These are phyloP conservation scores for Cheilosia vernalis DNA, from an alignment of 2,888 invertebrate species.

Conservation along the genomic window DNA sequence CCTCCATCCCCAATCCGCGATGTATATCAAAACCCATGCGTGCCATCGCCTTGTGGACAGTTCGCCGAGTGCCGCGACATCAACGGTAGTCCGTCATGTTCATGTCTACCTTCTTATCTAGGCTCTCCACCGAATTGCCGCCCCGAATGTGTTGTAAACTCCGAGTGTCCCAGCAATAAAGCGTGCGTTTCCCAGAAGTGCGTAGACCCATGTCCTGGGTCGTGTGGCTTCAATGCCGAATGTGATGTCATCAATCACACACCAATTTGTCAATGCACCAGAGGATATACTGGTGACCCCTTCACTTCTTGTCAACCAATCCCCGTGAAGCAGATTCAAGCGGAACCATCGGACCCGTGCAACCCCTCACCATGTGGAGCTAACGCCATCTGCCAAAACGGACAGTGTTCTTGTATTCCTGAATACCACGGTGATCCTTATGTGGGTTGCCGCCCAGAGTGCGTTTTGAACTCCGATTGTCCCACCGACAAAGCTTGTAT, in stretches of 20 bases:
- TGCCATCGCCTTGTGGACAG: conserved; percentile 90
- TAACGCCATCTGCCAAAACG: conserved; percentile 88
- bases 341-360: conserved; percentile 86
- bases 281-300: conserved; percentile 87
- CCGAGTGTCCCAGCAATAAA: conserved; percentile 88
- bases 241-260: conserved; percentile 88
- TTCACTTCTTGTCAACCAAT: conserved; percentile 87
- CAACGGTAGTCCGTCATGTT: conserved; percentile 87
- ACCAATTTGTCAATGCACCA: conserved; percentile 87
- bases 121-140: conserved; percentile 89
- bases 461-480: conserved; percentile 88
- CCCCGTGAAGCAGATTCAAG: conserved; percentile 79
- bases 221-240: conserved; percentile 87
- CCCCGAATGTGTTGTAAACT: conserved; percentile 88
- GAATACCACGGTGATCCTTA: conserved; percentile 87
- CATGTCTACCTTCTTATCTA: conserved; percentile 87
- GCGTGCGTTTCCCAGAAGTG: conserved; percentile 90
- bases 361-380: conserved; percentile 89
- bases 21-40: conserved; percentile 86
- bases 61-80: conserved; percentile 87
- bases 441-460: conserved; percentile 88
- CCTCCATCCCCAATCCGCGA: conserved; percentile 77
- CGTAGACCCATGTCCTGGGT: conserved; percentile 89
- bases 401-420: conserved; percentile 87
- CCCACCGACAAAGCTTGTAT: conserved; percentile 87